Percentiles rank a stretch among this genome's conserved stretches.
These are phyloP conservation scores for Mimas tiliae DNA, from an alignment of 2,888 invertebrate genomes.

Conservation along the genomic window DNA sequence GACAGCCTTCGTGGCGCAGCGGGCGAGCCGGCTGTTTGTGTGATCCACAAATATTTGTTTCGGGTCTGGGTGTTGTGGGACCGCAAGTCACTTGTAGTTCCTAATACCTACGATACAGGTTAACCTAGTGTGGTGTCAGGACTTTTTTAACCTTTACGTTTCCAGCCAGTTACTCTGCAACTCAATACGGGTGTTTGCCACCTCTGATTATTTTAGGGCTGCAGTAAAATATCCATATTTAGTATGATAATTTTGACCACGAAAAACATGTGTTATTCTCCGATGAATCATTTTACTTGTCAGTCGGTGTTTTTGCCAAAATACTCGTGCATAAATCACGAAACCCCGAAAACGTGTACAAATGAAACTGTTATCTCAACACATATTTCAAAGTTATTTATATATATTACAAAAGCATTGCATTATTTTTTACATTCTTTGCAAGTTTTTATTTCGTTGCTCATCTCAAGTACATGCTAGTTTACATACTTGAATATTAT, in stretches of 20 bases:
- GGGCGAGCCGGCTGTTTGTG: too few relatives aligned
- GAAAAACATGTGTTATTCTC: background rate
- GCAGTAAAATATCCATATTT: too few relatives aligned
- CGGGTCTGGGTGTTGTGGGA: too few relatives aligned
- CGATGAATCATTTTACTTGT: background rate
- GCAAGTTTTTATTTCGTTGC: background rate
- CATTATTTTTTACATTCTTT: constrained; percentile 20
- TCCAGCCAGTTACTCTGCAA: too few relatives aligned
- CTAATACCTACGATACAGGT: too few relatives aligned
- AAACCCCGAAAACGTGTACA: constrained; percentile 29
- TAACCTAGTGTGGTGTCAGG: too few relatives aligned
- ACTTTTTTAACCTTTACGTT: too few relatives aligned
- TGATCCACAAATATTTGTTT: too few relatives aligned
- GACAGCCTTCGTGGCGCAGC: too few relatives aligned
- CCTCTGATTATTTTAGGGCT: too few relatives aligned
- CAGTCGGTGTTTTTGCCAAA: background rate
- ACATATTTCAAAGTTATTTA: constrained; percentile 31
- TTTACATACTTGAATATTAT: background rate
- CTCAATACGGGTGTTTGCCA: too few relatives aligned
- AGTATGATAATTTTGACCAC: background rate
- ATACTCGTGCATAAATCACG: constrained; percentile 20
- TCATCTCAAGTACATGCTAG: constrained; percentile 2
- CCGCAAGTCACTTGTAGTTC: too few relatives aligned
- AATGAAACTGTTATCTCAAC: constrained; percentile 24
- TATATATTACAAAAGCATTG: constrained; percentile 29